A percentile compares a stretch with the other conserved stretches of the same genome.
Conservation (phyloP, 1,140 invertebrate genomes). For the Drosophila sucinea region DNA sequence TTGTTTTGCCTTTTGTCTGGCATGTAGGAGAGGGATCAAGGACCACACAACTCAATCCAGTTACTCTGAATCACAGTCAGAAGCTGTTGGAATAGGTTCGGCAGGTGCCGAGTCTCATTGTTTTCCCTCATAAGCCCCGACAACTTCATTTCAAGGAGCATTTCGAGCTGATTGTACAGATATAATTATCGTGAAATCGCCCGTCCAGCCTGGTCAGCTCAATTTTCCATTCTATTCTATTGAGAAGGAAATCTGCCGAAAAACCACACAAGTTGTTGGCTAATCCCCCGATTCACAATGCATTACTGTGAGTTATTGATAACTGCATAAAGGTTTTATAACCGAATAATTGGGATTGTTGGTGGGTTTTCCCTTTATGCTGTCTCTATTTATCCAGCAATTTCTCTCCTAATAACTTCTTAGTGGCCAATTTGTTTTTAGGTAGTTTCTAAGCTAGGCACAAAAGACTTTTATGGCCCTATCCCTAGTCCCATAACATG, state of each 20-base stretch:
- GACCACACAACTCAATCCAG: slow-evolving; percentile 38
- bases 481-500: slow-evolving; percentile 49
- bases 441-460: slow-evolving; percentile 38
- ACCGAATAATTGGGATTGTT: slow-evolving; percentile 30
- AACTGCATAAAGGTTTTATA: slow-evolving; percentile 29
- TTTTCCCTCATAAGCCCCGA: slow-evolving; percentile 18
- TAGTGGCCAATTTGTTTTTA: slow-evolving; percentile 35
- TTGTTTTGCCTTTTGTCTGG: slow-evolving; percentile 68
- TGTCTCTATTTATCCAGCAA: slow-evolving; percentile 33
- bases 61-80: slow-evolving; percentile 19
- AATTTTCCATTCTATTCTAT: slow-evolving; percentile 47
- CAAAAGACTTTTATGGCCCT: slow-evolving; percentile 25
- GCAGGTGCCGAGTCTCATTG: slow-evolving; percentile 46
- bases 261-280: slow-evolving; percentile 49
- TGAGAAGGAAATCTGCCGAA: not conserved
- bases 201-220: slow-evolving; percentile 39
- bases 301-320: slow-evolving; percentile 41
- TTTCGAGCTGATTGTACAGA: slow-evolving; percentile 70
- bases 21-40: slow-evolving; percentile 6
- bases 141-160: slow-evolving; percentile 54
- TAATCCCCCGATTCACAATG: slow-evolving; percentile 38
- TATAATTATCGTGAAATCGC: slow-evolving; percentile 61
- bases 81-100: slow-evolving; percentile 2
- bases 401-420: slow-evolving; percentile 30
- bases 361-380: not conserved